Evolutionary conservation across 2,797 vertebrate species (phyloP).

Genomic region (Galagoides demidoff): DNA sequence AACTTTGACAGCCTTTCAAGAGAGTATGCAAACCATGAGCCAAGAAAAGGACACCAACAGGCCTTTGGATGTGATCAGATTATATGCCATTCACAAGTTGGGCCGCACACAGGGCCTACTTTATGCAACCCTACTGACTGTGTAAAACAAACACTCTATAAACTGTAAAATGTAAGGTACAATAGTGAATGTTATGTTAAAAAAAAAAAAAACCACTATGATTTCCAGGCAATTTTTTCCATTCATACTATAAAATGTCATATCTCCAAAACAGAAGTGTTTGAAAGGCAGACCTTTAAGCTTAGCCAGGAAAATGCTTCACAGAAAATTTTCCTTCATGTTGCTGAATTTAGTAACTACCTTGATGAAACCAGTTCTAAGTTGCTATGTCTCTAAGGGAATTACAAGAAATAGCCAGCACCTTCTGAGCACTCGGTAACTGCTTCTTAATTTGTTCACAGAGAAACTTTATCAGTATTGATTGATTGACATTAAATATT

Average conservation of each 20-base stretch:
- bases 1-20: conserved; percentile 80
- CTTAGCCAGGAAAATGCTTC: conserved; percentile 76
- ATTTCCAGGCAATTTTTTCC: conserved; percentile 77
- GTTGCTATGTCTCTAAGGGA: conserved; percentile 62
- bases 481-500: not conserved
- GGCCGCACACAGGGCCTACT: conserved; percentile 3
- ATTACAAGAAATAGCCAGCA: not conserved
- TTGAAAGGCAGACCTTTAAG: conserved; percentile 78
- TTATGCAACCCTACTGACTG: conserved; percentile 51
- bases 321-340: conserved; percentile 72
- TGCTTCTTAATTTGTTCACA: not conserved
- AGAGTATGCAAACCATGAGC: conserved; percentile 58
- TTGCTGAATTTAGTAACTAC: conserved; percentile 74
- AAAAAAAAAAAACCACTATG: conserved; percentile 53
- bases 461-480: not conserved
- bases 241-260: conserved; percentile 74
- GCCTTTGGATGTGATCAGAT: conserved; percentile 57
- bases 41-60: conserved; percentile 75
- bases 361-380: conserved; percentile 72
- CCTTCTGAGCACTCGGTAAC: not conserved
- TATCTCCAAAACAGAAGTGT: conserved; percentile 77
- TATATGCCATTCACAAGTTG: conserved; percentile 28
- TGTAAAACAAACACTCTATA: conserved; percentile 78
- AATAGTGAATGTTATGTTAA: conserved; percentile 54
- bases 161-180: conserved; percentile 51